phyloP scores from a whole-genome alignment of 2,113 vertebrate species.

The Rhabdomys dilectus region DNA sequence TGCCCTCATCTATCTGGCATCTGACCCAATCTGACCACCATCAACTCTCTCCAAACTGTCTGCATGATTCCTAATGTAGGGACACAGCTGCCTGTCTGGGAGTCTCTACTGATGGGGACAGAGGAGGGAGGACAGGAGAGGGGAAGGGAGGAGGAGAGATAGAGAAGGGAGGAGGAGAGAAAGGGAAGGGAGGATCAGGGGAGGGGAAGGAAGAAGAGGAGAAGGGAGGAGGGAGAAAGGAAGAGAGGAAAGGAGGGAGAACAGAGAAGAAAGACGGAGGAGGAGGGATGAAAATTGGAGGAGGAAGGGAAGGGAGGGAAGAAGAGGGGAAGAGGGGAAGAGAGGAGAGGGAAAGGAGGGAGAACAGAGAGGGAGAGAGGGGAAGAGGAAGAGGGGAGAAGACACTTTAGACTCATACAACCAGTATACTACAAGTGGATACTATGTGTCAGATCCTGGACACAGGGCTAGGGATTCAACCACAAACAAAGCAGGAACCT shows the following conservation, averaged over 20 bases:
- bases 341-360: not conserved
- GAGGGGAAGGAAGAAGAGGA: not conserved
- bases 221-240: too few relatives aligned
- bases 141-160: not conserved
- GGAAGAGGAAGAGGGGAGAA: not conserved
- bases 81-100: not conserved
- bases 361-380: not conserved
- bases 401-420: not conserved
- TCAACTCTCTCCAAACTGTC: not conserved
- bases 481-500: constrained; percentile 21
- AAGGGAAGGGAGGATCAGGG: not conserved
- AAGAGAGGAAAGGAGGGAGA: not conserved
- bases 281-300: too few relatives aligned
- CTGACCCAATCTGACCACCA: not conserved
- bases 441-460: not conserved
- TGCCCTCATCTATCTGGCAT: not conserved
- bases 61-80: not conserved
- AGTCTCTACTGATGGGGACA: too few relatives aligned
- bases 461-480: not conserved
- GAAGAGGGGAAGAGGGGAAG: too few relatives aligned
- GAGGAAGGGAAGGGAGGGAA: too few relatives aligned
- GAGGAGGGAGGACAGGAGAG: not conserved
- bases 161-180: too few relatives aligned
- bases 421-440: not conserved
- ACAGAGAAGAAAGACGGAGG: too few relatives aligned